Evolutionary conservation across 1,140 invertebrate genomes (phyloP).

Genomic region (Drosophila asahinai): DNA sequence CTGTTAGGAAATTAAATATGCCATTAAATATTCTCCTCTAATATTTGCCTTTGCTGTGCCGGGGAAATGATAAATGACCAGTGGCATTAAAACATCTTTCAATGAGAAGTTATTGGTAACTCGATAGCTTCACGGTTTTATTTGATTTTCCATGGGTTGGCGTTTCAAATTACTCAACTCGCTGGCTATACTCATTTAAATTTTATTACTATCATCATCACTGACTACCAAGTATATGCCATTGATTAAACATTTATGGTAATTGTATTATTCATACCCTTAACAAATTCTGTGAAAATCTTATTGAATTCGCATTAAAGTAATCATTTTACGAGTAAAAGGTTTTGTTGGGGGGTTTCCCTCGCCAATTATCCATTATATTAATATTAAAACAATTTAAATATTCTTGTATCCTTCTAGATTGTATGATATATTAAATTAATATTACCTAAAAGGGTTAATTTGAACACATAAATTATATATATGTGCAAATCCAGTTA

Average conservation of each 20-base stretch:
- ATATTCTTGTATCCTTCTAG: no score
- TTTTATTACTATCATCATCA: background rate
- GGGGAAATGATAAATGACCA: conserved; percentile 44
- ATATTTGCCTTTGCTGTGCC: conserved; percentile 16
- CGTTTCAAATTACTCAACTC: background rate
- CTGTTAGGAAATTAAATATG: conserved; percentile 67
- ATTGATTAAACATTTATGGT: no score
- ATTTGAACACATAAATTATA: background rate
- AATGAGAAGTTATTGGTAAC: conserved; percentile 18
- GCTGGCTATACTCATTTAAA: background rate
- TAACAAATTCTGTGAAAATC: background rate
- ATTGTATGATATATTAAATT: background rate
- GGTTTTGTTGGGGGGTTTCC: background rate
- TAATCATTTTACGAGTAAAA: background rate
- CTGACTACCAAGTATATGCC: no score
- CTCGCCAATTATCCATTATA: no score
- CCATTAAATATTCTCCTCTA: conserved; percentile 60
- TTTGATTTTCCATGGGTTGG: background rate
- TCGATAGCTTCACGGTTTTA: conserved; percentile 6
- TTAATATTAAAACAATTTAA: background rate
- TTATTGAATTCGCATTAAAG: background rate
- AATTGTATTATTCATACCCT: background rate
- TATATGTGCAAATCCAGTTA: background rate
- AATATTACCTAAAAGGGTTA: background rate
- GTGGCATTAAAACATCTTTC: conserved; percentile 24